Evolutionary conservation across 23 tunicate genomes (phyloP), one percentile per base, ranked within the genome.

Genomic region (Diplosoma virens): DNA sequence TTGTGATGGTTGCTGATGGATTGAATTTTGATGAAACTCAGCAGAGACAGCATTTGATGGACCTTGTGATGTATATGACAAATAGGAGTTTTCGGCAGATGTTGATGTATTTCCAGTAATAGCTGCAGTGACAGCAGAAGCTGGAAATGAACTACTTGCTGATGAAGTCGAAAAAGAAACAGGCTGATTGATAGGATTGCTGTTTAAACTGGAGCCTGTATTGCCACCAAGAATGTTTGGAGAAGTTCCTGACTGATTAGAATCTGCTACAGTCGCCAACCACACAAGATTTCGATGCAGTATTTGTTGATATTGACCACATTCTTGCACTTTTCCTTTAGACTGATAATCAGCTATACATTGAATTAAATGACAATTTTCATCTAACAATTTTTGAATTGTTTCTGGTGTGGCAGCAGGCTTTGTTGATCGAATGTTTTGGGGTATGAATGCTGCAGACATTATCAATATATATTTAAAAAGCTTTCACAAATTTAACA

Each of bases 261-360:
- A 87, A 69, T 94, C 99, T 27, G 99, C 99, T 23, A 88, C 99
- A 11, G 99, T 94, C 7, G 99, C 99, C 14, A 94, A 55, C 89
- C 94, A 94, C 7, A 94, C 99, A 17, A 94, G 59, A 58, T 94
- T 94, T 32, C 94, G 78, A 59, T 94, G 99, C 58, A 94, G 50
- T 1, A 83, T 69, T 53, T 88, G 86, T 47, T 94, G 99, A 56
- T 83, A 94, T 60, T 81, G 95, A 28, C 85, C 81, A 68, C 90
- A 94, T 66, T 94, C 99, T 73, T 85, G 86, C 4, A 75, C 58
- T 36, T 78, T 79, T 60, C 99, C 99, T 6, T 82, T 94, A 16
- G 78, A 17, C 58, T 94, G 99, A 28, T 94, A 58, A 25, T 94
- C 95, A 47, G 86, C 47, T 22, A 94, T 94, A 54, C 95, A 87